Conservation (phyloP, 2,797 vertebrate species). For the Poecilia wingei region DNA sequence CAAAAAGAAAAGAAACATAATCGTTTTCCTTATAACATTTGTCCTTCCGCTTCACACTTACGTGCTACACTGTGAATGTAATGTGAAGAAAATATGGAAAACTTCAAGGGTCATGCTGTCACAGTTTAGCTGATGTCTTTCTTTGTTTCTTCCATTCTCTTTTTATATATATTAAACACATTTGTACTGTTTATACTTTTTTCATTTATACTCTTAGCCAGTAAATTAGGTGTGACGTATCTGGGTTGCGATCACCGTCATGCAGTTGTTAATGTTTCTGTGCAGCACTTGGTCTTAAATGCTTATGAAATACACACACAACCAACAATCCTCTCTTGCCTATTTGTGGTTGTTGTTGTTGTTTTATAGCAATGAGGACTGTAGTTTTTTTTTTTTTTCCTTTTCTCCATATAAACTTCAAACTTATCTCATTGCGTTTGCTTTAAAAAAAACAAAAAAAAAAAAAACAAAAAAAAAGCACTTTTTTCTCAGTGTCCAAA, state of each 20-base stretch:
- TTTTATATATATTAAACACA: background rate
- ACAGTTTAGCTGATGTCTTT: no score
- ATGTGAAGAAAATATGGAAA: background rate
- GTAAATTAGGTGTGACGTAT: constrained; percentile 81
- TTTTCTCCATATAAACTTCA: constrained; percentile 17
- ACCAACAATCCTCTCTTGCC: background rate
- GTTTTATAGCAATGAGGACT: constrained; percentile 15
- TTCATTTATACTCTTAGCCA: constrained; percentile 67
- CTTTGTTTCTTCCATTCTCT: no score
- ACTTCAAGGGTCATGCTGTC: background rate
- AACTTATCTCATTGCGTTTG: constrained; percentile 32
- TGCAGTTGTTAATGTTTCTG: constrained; percentile 60
- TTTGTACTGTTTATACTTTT: background rate
- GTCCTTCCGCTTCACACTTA: background rate
- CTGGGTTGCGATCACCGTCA: constrained; percentile 77
- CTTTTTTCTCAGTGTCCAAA: constrained; percentile 28
- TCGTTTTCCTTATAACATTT: background rate
- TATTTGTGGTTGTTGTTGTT: constrained; percentile 13
- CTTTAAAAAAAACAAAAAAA: constrained; percentile 20
- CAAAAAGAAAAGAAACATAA: background rate
- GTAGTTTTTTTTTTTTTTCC: constrained; percentile 12
- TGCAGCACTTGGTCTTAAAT: constrained; percentile 48
- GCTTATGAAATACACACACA: constrained; percentile 25
- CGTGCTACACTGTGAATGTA: background rate
- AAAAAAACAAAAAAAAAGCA: background rate